Base-by-base conservation (phyloP, 2,888 invertebrate genomes). In the Epinotia demarniana region DNA sequence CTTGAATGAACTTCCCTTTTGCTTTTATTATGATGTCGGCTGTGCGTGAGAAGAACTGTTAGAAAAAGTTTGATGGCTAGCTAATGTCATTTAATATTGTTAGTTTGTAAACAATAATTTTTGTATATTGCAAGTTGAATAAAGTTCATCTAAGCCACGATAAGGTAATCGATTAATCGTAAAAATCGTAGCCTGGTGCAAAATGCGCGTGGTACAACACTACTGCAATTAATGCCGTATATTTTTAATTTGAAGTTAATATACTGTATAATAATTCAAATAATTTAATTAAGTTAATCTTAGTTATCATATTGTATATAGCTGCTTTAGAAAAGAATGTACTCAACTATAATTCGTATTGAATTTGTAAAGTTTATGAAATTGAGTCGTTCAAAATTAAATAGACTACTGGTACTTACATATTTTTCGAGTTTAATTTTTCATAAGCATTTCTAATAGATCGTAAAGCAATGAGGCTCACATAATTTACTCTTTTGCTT, bases 1-100 rank as follows among this genome's bases (percentile, higher is more conserved):
- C 64, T 60, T 75, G 75, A 75, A 75, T 75, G 71, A 71, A 75
- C 75, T 75, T 75, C 71, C 71, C 66, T 75, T 67, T 60, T 69
- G 57, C 53, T 75, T 75, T 73, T 73, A 73, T 68, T 57, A 63
- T 73, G 58, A 46, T 75, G 71, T 55, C 49, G 11, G 73, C 49
- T 33, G 70, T 66, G 60, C 66, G 75, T 71, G 71, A 67, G 71
- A 75, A 66, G 49, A 66, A 61, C 27, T 61, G 66, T 66, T 66
- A 61, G 27, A 46, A 39, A 71, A 66, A 49, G 63, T 46, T 57
- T 57, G 1, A 23, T 58, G 18, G 19, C 39, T 67, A 16, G 13
- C 39, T 67, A 57, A 67, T 67, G 67, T 13, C 19, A 39, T 64
- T 66, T 72, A 3, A 58, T 23, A 58, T 53, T 61, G 18, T 46